Evolutionary conservation across 2,888 invertebrate genomes (phyloP), one percentile per base, ranked within the genome.

Genomic region (Drosophila mercatorum): DNA sequence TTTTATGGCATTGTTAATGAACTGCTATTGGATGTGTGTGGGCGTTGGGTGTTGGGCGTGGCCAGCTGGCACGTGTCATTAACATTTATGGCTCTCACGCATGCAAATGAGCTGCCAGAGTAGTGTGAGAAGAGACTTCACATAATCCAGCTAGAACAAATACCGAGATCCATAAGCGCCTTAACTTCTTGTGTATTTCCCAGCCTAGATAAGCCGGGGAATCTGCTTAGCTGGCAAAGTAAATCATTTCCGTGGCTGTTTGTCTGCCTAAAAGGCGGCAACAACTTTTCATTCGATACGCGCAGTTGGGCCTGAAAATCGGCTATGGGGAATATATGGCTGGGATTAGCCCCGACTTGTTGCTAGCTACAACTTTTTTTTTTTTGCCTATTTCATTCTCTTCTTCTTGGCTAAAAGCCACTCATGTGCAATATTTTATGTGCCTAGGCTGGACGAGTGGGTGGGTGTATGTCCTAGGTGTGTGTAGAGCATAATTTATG

Each of bases 401-500:
- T 26, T 31, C 40, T 61, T 57, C 55, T 78, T 64, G 72, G 63
- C 71, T 66, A 70, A 75, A 77, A 78, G 73, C 75, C 69, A 79
- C 75, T 81, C 83, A 73, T 85, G 74, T 83, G 73, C 73, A 66
- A 81, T 82, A 82, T 84, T 84, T 84, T 75, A 84, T 82, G 83
- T 61, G 58, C 31, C 75, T 68, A 41, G 59, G 47, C n/a, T 41
- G 0, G 44, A 5, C 8, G 3, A n/a, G 41, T 7, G 34, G n/a
- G 7, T 55, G 53, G 12, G 14, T 58, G 28, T 34, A 22, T 49
- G n/a, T 31, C 17, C 17, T 17, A 2, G 12, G 34, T 31, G 56
- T 40, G 52, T 38, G 67, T 41, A n/a, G 38, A 38, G 58, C 63
- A 73, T 83, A 83, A 85, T 83, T 83, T 85, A 83, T 85, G 58